These are phyloP conservation scores for Prunella fulvescens DNA, from an alignment of 2,113 vertebrate genomes.

Conservation along the genomic window DNA sequence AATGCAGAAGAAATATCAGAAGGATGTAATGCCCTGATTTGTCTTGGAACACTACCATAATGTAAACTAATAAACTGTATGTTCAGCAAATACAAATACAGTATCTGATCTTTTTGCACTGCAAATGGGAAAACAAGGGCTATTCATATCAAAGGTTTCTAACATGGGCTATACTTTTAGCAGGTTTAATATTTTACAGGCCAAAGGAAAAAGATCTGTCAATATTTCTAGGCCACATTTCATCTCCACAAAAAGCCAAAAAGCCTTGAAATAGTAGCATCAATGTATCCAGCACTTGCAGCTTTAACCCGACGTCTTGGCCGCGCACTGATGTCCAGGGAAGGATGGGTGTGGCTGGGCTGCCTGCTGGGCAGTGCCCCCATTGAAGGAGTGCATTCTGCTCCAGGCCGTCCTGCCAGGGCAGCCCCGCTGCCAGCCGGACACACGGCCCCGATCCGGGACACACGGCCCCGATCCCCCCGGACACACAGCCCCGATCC, in stretches of 20 bases:
- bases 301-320: neutral
- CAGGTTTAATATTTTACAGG: neutral
- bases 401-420: accelerated
- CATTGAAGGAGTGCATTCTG: accelerated
- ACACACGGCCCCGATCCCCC: neutral
- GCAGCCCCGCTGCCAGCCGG: neutral
- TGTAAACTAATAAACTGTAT: neutral
- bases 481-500: neutral
- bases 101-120: neutral
- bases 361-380: neutral
- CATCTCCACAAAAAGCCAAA: neutral
- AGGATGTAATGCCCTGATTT: neutral
- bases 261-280: neutral
- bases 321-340: neutral
- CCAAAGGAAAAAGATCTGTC: neutral
- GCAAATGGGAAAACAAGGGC: neutral
- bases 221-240: neutral
- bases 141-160: neutral
- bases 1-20: neutral
- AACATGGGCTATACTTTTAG: neutral
- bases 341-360: neutral
- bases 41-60: neutral
- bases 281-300: neutral
- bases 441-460: neutral
- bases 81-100: neutral